These are phyloP conservation scores for Sminthopsis crassicaudata DNA, from an alignment of 2,113 vertebrate genomes.

Conservation along the genomic window DNA sequence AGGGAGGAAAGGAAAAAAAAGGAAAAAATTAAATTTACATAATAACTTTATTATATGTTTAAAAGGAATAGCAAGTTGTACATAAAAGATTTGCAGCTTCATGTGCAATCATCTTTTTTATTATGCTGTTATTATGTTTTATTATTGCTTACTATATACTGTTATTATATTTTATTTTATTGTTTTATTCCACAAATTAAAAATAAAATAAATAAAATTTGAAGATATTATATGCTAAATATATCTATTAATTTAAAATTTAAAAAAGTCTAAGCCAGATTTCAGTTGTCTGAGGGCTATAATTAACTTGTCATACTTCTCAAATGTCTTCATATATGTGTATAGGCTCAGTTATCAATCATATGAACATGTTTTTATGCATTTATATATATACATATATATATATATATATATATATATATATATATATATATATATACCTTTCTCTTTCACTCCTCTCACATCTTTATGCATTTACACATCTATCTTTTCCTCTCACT, in stretches of 20 bases:
- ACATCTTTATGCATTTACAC: not conserved
- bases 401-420: no score
- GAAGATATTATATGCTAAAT: not conserved
- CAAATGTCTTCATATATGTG: not conserved
- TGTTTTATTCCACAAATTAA: not conserved
- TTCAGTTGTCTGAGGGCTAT: not conserved
- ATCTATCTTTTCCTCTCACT: not conserved
- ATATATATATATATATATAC: no score
- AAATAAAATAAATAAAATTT: not conserved
- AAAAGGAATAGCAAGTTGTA: not conserved
- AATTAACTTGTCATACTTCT: not conserved
- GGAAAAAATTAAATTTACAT: no score
- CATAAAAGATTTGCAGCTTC: not conserved
- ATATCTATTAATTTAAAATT: not conserved
- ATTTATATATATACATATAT: no score
- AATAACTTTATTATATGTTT: not conserved
- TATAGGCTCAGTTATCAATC: not conserved
- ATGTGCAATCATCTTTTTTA: not conserved
- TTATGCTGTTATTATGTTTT: not conserved
- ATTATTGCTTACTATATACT: not conserved
- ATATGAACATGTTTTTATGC: not conserved
- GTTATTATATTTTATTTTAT: not conserved
- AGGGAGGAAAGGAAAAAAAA: no score
- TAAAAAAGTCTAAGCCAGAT: not conserved
- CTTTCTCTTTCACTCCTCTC: no score